phyloP scores from a whole-genome alignment of 1,140 invertebrate genomes.

The Brachionus calyciflorus region DNA sequence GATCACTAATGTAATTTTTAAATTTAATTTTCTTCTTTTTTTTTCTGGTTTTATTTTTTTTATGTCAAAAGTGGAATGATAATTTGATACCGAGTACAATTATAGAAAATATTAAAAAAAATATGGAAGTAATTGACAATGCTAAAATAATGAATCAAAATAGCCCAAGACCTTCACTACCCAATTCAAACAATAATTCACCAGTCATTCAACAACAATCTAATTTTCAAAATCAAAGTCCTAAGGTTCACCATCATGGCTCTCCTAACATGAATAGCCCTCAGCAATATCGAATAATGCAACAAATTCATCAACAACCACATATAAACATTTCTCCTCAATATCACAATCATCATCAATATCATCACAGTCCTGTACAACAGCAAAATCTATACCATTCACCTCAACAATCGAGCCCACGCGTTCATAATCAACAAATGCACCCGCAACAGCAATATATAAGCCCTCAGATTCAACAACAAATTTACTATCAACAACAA shows the following conservation, averaged over 20 bases:
- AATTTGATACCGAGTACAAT: not conserved
- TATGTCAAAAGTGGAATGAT: conserved; percentile 13
- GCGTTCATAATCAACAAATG: not conserved
- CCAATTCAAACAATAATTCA: not conserved
- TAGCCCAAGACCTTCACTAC: not conserved
- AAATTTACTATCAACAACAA: conserved; percentile 11
- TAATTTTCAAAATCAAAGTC: not conserved
- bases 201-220: not conserved
- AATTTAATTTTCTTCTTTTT: not conserved
- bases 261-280: not conserved
- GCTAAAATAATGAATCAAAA: no score
- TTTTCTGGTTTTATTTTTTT: not conserved
- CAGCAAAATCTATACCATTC: not conserved
- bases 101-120: not conserved
- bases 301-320: not conserved
- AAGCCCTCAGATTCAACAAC: conserved; percentile 1
- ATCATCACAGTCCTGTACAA: not conserved
- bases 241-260: not conserved
- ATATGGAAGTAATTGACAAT: not conserved
- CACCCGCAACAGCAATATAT: not conserved
- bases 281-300: not conserved
- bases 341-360: not conserved
- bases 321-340: not conserved
- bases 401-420: not conserved
- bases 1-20: not conserved